These are phyloP conservation scores for Solen grandis DNA, from an alignment of 1,140 invertebrate species.

Conservation along the genomic window DNA sequence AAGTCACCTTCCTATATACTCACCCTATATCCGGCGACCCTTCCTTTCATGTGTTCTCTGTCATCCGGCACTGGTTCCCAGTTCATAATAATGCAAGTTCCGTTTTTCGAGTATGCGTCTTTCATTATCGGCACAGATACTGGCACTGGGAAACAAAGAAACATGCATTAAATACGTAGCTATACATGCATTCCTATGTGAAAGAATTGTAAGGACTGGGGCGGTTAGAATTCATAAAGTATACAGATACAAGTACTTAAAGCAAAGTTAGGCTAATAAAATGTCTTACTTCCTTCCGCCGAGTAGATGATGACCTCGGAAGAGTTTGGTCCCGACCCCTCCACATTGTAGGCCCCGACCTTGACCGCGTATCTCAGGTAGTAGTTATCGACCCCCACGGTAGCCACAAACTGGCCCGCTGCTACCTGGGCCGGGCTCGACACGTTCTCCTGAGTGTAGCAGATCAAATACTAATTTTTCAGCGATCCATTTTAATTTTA, in stretches of 20 bases:
- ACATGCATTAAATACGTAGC: neutral
- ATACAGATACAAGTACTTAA: neutral
- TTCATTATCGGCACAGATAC: neutral
- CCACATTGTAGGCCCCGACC: conserved; percentile 90
- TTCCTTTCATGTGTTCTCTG: conserved; percentile 16
- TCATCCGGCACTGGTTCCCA: conserved; percentile 17
- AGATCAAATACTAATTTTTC: no score
- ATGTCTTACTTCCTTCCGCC: conserved; percentile 88
- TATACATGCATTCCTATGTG: neutral
- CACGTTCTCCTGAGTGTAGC: conserved; percentile 20
- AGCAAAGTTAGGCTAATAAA: neutral
- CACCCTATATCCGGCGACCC: conserved; percentile 34
- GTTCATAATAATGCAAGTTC: conserved; percentile 17
- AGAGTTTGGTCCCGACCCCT: conserved; percentile 92
- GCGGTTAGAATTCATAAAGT: neutral
- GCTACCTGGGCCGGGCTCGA: neutral
- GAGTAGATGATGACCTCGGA: conserved; percentile 89
- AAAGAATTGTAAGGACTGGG: neutral
- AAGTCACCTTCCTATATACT: no score
- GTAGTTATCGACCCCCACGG: conserved; percentile 88
- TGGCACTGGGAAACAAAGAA: conserved; percentile 30
- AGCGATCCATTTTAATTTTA: no score
- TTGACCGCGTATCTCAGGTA: conserved; percentile 95
- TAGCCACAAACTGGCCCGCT: conserved; percentile 78
- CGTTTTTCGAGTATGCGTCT: conserved; percentile 4